Evolutionary conservation across 2,113 vertebrate species (phyloP), one percentile per base, ranked within the genome.

Genomic region (Rhadina sibilatrix): DNA sequence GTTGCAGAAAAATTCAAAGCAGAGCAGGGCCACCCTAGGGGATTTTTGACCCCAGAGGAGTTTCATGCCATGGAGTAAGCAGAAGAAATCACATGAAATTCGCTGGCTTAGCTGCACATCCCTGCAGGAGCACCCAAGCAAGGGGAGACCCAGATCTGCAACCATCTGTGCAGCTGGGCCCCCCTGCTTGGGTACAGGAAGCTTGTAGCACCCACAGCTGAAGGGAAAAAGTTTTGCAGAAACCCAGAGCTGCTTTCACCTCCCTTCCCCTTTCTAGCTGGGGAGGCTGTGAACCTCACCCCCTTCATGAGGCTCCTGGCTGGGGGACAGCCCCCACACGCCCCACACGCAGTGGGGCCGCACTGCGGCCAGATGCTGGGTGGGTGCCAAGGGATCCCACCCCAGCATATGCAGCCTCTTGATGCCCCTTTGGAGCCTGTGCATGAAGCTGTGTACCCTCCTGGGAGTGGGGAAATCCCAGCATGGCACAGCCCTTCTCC

Each of bases 1-100:
- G 89, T 96, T 83, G 97, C 97, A 96, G 60, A 86, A 95, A 87
- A 90, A 78, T 47, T 49, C 35, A 57, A 40, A 72, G 68, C 68
- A 2, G 33, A 66, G 82, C 15, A 49, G 80, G 93, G 94, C 87
- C 19, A 2, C 18, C 15, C 44, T 17, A 40, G 47, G 95, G 86
- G 81, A 52, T 65, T 94, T 57, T 87, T 80, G 59, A 27, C 46
- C 66, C 74, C 44, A 9, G 33, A 49, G 2, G 3, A 53, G 76
- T 24, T 85, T 81, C 60, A 15, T 28, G 23, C 60, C 6, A 5
- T 5, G 44, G 57, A 74, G 27, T 0, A 0, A 79, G 28, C 5
- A 60, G 15, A 20, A 65, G 72, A 63, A 70, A 70, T 22, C 63
- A 33, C 5, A 46, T 8, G 19, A 77, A 78, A 7, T 31, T 16